Evolutionary conservation across 2,113 vertebrate genomes (phyloP), one percentile per base, ranked within the genome.

Genomic region (Aspiorhynchus laticeps): DNA sequence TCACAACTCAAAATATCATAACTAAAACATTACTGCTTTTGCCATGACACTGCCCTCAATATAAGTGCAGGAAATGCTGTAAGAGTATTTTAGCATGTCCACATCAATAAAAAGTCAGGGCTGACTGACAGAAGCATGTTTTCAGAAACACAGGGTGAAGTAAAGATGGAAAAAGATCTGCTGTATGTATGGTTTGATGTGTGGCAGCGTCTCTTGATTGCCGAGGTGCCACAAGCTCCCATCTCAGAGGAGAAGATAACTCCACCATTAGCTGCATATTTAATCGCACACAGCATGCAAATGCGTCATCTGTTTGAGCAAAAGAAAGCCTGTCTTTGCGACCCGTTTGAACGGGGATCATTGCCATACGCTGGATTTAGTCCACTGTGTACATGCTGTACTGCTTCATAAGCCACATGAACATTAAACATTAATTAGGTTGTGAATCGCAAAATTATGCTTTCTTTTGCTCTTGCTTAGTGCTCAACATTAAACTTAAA

Each of bases 221-320:
- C 67, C 17, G 43, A 80, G 67, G 36, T 78, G 75, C 78, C 41
- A 51, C 41, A 73, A 81, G 78, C 80, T 85, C 80, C 76, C 89
- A 74, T 80, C 65, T 86, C 79, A 83, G 71, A 17, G 79, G 3
- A 33, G 15, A 81, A 28, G 33, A 14, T 9, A 61, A 82, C 59
- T 8, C 71, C 19, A 31, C 75, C 48, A 85, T 86, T 76, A 84
- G 53, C 31, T 84, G 53, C 26, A 73, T 28, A 80, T 80, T 24
- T 84, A 69, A 80, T 77, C 41, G n/a, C 24, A 56, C 43, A 31
- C 61, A 74, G 21, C 10, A 86, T 38, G 28, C 69, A 84, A 82
- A 88, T 71, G 43, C 82, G 91, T 94, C 92, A 93, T 94, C 91
- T 90, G 38, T 63, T 87, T 43, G 41, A 53, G 76, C 26, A 56